Evolutionary conservation across 2,113 vertebrate genomes (phyloP).

Genomic region (Macrotis lagotis): DNA sequence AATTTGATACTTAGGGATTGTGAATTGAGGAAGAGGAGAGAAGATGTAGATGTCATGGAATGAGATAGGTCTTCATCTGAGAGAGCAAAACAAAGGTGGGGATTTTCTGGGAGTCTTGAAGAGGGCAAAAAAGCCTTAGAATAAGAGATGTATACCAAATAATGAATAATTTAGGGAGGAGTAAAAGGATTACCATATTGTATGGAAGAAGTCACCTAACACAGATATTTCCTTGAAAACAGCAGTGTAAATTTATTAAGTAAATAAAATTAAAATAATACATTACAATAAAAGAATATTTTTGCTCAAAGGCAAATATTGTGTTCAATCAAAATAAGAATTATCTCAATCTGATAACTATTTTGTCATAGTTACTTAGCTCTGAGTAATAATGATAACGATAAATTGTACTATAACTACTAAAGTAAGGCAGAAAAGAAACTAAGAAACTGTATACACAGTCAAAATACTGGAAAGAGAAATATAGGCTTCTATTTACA

Average conservation of each 20-base stretch:
- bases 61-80: not conserved
- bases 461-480: not conserved
- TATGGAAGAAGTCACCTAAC: not conserved
- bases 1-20: not conserved
- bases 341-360: not conserved
- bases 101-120: not conserved
- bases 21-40: not conserved
- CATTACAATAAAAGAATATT: not conserved
- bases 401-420: not conserved
- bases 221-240: not conserved
- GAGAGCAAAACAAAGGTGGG: not conserved
- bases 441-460: not conserved
- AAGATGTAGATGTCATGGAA: not conserved
- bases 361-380: not conserved
- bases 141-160: not conserved
- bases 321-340: not conserved
- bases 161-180: not conserved
- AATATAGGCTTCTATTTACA: not conserved
- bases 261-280: not conserved
- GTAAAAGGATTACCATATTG: not conserved
- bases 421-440: not conserved
- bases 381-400: not conserved
- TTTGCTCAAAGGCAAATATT: not conserved
- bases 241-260: not conserved
- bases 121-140: not conserved